Evolutionary conservation across 2,888 invertebrate species (phyloP), one percentile per base, ranked within the genome.

Genomic region (Sinelater perroti): DNA sequence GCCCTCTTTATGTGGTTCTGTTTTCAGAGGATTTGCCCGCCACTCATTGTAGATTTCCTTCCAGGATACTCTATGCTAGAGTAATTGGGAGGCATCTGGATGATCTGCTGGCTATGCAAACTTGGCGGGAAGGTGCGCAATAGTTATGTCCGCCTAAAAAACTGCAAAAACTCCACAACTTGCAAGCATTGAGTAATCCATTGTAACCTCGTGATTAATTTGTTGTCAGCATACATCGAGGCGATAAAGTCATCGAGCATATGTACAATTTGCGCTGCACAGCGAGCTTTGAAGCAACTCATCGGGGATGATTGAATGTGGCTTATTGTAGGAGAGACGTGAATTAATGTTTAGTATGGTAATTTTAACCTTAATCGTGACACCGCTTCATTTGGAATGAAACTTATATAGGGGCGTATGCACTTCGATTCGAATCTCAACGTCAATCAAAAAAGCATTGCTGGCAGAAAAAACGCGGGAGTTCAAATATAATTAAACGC

Each of bases 1-100:
- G 17, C 53, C 53, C 35, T 49, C 26, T 8, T 30, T 16, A 16
- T 44, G 26, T 55, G 38, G 31, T 33, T 44, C 40, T n/a, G n/a
- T n/a, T n/a, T n/a, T n/a, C n/a, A n/a, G n/a, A n/a, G n/a, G n/a
- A n/a, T n/a, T 16, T 31, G 14, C 10, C 17, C 16, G 10, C 36
- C 24, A 38, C 30, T 49, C 33, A 3, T 28, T 28, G 10, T 28
- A 28, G 28, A 8, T n/a, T n/a, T n/a, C n/a, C n/a, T 35, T 35
- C 16, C 16, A 16, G 8, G 35, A 38, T 10, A 20, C 24, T 40
- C 24, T 40, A 21, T 40, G 40, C 13, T 40, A 13, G 40, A 38
- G 17, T 40, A 40, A 13, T 20, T 24, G 5, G 7, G 24, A 40
- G 14, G 4, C 24, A 40, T 40, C 7, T 40, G 2, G 16, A n/a